A percentile compares a stretch with the other conserved stretches of the same genome.
phyloP scores from a whole-genome alignment of 2,113 vertebrate species.

The Gnathonemus echidnorhynchus region DNA sequence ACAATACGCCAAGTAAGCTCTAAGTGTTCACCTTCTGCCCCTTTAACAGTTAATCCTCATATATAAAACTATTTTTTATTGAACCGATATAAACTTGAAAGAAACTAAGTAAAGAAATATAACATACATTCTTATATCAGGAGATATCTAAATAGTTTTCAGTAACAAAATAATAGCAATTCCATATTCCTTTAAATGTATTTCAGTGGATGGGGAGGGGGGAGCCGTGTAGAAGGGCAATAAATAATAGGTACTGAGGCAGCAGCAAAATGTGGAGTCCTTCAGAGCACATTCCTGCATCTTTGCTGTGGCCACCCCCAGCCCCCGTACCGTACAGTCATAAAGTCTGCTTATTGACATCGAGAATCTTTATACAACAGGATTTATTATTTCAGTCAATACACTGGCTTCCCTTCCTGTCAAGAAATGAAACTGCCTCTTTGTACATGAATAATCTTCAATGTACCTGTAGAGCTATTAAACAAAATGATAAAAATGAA shows the following conservation, averaged over 20 bases:
- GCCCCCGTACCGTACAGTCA: not conserved
- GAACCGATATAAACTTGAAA: not conserved
- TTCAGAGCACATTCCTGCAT: not conserved
- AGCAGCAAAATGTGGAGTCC: not conserved
- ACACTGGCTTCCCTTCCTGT: not conserved
- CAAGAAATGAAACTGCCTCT: not conserved
- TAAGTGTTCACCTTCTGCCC: not conserved
- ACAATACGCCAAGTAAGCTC: not conserved
- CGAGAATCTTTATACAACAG: not conserved
- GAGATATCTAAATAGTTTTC: not conserved
- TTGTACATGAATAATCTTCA: not conserved
- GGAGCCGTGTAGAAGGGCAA: not conserved
- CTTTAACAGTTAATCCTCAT: not conserved
- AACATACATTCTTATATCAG: not conserved
- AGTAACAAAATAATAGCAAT: not conserved
- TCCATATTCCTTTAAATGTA: constrained; percentile 2
- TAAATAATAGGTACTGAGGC: not conserved
- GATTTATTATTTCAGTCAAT: not conserved
- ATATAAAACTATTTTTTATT: not conserved
- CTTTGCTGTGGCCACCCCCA: not conserved
- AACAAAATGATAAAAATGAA: not conserved
- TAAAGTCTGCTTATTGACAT: not conserved
- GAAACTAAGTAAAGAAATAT: not conserved
- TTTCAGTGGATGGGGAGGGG: not conserved
- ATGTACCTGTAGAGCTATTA: not conserved